Evolutionary conservation across 2,888 invertebrate species (phyloP), one percentile per base, ranked within the genome.

Genomic region (Synergus umbraculus): DNA sequence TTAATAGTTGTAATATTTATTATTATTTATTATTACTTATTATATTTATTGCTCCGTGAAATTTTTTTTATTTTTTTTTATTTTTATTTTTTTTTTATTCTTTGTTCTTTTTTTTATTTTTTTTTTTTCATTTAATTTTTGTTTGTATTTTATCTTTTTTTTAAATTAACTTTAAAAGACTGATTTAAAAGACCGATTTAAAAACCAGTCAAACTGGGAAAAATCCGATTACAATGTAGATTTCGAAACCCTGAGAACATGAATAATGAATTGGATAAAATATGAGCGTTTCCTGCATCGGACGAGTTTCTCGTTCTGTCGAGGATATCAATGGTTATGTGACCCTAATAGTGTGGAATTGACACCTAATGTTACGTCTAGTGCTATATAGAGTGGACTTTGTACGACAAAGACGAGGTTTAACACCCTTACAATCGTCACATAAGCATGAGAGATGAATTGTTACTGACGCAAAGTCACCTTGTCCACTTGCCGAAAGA

Each of bases 321-420:
- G 76, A 73, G 66, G 64, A 78, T 76, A 77, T 78, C 77, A 80
- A 43, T 76, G 64, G 78, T 82, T 79, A 76, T 79, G 77, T 80
- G 79, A 77, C 79, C 67, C 22, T 18, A 67, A 76, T 76, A 43
- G 18, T 63, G 66, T 76, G 49, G 76, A 79, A 67, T 82, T 67
- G 58, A 66, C 78, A 78, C 77, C 67, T 78, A 77, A 73, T 46
- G 69, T 44, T 54, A 54, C 13, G 65, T 79, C 78, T 76, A 54
- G 54, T 63, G 65, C 49, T 69, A 37, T 77, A 76, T 44, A 63
- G 41, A 37, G 43, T 58, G 83, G 79, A 82, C 82, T 83, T 83
- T 83, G 83, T 41, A 79, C 82, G 81, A 60, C 78, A 81, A 67
- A 82, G 81, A 76, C 79, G 78, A 78, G 78, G 79, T 82, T 83